A percentile compares a stretch with the other conserved stretches of the same genome.
These are phyloP conservation scores for Nemopilema nomurai DNA, from an alignment of 30 jellyfish, hydroid and myxozoan genomes.

Conservation along the genomic window DNA sequence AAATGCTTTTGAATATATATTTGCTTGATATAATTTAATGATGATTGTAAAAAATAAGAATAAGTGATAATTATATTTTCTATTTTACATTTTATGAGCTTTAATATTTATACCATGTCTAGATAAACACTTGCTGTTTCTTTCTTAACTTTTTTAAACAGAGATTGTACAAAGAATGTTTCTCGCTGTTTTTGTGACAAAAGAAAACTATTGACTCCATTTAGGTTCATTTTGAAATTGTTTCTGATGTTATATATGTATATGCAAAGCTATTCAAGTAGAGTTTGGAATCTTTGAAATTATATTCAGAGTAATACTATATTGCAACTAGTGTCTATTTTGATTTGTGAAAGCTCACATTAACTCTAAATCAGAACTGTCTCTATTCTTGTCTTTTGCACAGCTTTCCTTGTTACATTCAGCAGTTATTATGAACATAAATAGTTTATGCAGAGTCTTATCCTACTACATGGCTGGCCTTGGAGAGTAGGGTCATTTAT, in stretches of 20 bases:
- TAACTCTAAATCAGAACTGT: not conserved
- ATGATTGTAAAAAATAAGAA: not conserved
- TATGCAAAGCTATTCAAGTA: slow-evolving; percentile 16
- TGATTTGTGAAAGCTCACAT: not conserved
- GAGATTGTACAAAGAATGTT: slow-evolving; percentile 36
- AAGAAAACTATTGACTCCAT: slow-evolving; percentile 23
- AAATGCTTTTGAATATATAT: too few species aligned
- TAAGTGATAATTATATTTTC: too few species aligned
- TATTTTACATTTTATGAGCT: too few species aligned
- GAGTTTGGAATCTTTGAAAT: slow-evolving; percentile 41
- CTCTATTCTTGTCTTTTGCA: too few species aligned
- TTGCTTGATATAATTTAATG: not conserved
- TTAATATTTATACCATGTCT: too few species aligned
- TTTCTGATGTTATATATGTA: slow-evolving; percentile 32
- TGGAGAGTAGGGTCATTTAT: too few species aligned
- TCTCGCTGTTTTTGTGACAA: slow-evolving; percentile 27
- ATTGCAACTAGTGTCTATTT: not conserved
- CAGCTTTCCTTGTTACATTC: not conserved
- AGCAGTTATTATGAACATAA: not conserved
- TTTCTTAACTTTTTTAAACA: slow-evolving; percentile 14
- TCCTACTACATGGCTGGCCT: too few species aligned
- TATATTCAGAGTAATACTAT: not conserved
- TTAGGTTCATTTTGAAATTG: slow-evolving; percentile 13
- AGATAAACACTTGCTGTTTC: too few species aligned
- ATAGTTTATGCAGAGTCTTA: too few species aligned